Base-by-base conservation (phyloP, 2,113 vertebrate genomes). In the Illadopsis cleaveri region DNA sequence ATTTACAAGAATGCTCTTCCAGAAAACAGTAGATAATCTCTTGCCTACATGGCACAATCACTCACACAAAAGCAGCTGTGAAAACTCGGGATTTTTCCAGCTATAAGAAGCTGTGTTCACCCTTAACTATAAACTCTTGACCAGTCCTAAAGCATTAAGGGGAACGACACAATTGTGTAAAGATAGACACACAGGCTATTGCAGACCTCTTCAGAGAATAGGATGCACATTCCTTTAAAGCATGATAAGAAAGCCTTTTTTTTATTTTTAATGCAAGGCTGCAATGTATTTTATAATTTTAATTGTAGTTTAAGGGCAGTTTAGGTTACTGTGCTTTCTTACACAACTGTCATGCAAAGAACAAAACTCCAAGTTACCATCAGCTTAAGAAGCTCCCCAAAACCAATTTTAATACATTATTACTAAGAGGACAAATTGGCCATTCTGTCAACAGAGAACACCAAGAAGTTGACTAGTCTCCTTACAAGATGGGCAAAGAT, bases 381-480 rank as follows among this genome's bases (percentile, higher is more conserved):
- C 15, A 42, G 47, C 83, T 94, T 97, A 93, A 94, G 84, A 91
- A 79, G 65, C 60, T 78, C 77, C 86, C 35, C 82, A 53, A 69
- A 88, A 82, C 44, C 86, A 62, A 53, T 88, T 95, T 96, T 94
- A 93, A 93, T 95, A 88, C 57, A 84, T 91, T 69, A 93, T 60
- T 68, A 87, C 72, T 90, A 95, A 94, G 82, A 94, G 87, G 93
- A 97, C 85, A 96, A 96, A 98, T 97, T 96, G 94, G 80, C 62
- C 92, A 66, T 93, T 96, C 97, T 97, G 91, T 98, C 97, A 97
- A 84, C 94, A 77, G 89, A 92, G 85, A 97, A 96, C 82, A 94
- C 91, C 87, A 90, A 92, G 89, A 91, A 84, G 91, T 68, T 65
- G 77, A 93, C 77, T 90, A 78, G 79, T 57, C 93, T 76, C 97